Base-by-base conservation (phyloP, 2,113 vertebrate genomes). In the Macheiramphus alcinus region DNA sequence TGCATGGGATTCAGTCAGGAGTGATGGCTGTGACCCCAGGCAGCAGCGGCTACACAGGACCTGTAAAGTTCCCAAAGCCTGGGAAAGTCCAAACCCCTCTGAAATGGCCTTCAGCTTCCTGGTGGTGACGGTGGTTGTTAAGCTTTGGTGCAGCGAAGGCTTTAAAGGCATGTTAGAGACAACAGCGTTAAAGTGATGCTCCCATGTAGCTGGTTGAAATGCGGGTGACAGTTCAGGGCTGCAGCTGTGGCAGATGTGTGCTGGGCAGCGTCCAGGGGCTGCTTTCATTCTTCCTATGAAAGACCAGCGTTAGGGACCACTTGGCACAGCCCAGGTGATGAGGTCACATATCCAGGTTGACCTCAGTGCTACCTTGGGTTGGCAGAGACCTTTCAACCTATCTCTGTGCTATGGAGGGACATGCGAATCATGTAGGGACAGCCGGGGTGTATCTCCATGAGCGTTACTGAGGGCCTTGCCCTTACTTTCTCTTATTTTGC, bases 1-100 rank as follows among this genome's bases (percentile, higher is more conserved):
- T 19, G 7, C 2, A 1, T 22, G 40, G 31, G 40, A 26, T 38
- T 59, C 19, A n/a, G 9, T 29, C 0, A 0, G 9, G 48, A 53
- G 20, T 12, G 31, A 14, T 10, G 31, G 34, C 55, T 26, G 18
- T 0, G 3, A 32, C 36, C 9, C 8, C 32, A 34, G 10, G 42
- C 59, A 67, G 50, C 40, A 47, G 58, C 16, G 58, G 27, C 63
- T 53, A 17, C 65, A 6, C 29, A 36, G 71, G 34, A 61, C 59
- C 71, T 63, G 32, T 22, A 13, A 42, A 26, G 11, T 9, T 88
- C 18, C 50, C 25, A 20, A n/a, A 59, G 25, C n/a, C 52, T 56
- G 42, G 11, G 15, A 43, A 73, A 55, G 22, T 36, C 56, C 68
- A 43, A 66, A 31, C 3, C 6, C 3, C 15, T 55, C 16, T 38